Evolutionary conservation across 1,140 invertebrate species (phyloP).

Genomic region (Tetramorium alpestre): DNA sequence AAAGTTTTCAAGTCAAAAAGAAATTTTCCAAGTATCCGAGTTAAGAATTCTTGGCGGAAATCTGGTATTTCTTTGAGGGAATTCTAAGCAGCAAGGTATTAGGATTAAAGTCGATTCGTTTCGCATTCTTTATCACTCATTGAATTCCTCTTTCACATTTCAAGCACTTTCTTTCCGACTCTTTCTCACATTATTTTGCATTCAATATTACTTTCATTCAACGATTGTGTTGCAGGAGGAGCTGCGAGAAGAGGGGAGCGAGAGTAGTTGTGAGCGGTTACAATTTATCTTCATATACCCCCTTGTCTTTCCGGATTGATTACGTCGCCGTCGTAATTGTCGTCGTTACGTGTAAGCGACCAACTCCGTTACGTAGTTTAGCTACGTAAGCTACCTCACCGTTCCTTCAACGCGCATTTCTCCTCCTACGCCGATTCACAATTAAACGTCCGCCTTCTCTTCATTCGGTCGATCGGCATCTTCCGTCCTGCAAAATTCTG

Average conservation of each 20-base stretch:
- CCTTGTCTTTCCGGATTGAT: slow-evolving; percentile 54
- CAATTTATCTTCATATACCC: slow-evolving; percentile 33
- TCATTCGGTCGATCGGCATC: slow-evolving; percentile 58
- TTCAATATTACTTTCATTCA: slow-evolving; percentile 4
- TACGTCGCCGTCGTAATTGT: slow-evolving; percentile 50
- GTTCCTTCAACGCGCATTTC: not conserved
- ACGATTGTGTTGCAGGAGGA: not conserved
- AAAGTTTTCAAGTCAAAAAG: too few species aligned
- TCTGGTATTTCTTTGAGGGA: not conserved
- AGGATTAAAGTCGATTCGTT: not conserved
- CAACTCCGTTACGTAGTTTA: slow-evolving; percentile 50
- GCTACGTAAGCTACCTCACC: slow-evolving; percentile 11
- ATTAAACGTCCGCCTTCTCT: slow-evolving; percentile 63
- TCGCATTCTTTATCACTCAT: not conserved
- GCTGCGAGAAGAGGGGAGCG: not conserved
- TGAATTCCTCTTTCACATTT: not conserved
- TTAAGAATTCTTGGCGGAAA: not conserved
- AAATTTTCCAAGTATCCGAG: not conserved
- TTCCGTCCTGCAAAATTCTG: slow-evolving; percentile 40
- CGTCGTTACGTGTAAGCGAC: slow-evolving; percentile 36
- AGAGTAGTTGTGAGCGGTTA: not conserved
- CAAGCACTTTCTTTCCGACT: not conserved
- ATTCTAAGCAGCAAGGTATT: not conserved
- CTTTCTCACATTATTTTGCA: not conserved
- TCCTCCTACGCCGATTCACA: slow-evolving; percentile 59